Evolutionary conservation across 2,797 vertebrate species (phyloP).

Genomic region (Sebastes melanostomus): DNA sequence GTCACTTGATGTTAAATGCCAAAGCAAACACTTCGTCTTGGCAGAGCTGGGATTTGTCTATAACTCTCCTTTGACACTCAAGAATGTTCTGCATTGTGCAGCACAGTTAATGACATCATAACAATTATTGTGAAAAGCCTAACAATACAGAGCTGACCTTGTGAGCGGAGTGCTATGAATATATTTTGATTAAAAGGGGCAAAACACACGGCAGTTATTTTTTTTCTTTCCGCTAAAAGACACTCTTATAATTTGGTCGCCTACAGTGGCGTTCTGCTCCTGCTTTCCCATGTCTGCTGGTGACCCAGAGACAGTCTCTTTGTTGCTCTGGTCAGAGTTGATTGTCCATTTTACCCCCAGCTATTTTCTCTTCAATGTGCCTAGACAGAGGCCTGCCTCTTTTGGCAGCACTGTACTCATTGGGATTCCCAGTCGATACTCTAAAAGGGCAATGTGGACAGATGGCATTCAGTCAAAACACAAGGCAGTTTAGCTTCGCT

Average conservation of each 20-base stretch:
- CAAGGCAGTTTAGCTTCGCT: constrained; percentile 47
- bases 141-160: constrained; percentile 39
- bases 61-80: not conserved
- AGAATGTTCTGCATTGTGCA: not conserved
- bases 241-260: not conserved
- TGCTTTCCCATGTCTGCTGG: not conserved
- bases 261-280: not conserved
- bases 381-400: constrained; percentile 21
- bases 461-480: constrained; percentile 69
- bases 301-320: constrained; percentile 21
- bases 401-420: constrained; percentile 55
- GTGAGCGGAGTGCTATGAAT: constrained; percentile 33
- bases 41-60: constrained; percentile 9
- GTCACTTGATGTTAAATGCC: constrained; percentile 38
- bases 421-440: constrained; percentile 65
- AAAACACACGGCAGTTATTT: constrained; percentile 1
- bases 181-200: constrained; percentile 36
- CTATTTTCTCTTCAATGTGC: constrained; percentile 48
- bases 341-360: constrained; percentile 30
- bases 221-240: not conserved
- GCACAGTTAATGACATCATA: constrained; percentile 24
- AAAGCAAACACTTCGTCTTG: constrained; percentile 22
- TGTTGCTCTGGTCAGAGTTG: constrained; percentile 35
- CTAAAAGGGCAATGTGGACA: constrained; percentile 68
- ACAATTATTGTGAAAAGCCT: constrained; percentile 34